phyloP scores from a whole-genome alignment of 2,888 invertebrate species.

The Zhengitettix transpicula region DNA sequence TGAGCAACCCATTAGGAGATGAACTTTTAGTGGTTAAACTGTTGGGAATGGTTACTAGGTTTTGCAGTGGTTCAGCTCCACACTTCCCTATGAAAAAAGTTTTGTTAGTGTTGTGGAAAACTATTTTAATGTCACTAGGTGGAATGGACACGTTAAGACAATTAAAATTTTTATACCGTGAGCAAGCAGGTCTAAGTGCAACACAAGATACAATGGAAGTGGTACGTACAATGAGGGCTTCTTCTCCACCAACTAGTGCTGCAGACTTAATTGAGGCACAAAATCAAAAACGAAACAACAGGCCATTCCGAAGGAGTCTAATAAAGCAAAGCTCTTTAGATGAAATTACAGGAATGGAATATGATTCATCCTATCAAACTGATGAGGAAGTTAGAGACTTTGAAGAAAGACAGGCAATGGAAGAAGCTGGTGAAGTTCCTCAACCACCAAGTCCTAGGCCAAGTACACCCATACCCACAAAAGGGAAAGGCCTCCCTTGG shows the following conservation, averaged over 20 bases:
- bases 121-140: conserved; percentile 78
- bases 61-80: conserved; percentile 88
- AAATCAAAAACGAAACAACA: conserved; percentile 56
- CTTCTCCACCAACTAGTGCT: conserved; percentile 86
- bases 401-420: conserved; percentile 25
- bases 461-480: conserved; percentile 23
- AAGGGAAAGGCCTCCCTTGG: conserved; percentile 66
- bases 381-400: conserved; percentile 27
- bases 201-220: conserved; percentile 86
- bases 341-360: conserved; percentile 61
- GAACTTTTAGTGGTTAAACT: conserved; percentile 77
- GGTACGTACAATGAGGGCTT: conserved; percentile 84
- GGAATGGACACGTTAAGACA: conserved; percentile 72
- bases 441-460: conserved; percentile 36
- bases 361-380: conserved; percentile 25
- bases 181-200: conserved; percentile 46
- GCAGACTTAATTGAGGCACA: conserved; percentile 77
- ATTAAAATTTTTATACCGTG: conserved; percentile 54
- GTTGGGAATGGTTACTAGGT: conserved; percentile 88
- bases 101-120: conserved; percentile 86
- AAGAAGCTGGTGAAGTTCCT: conserved; percentile 26
- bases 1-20: conserved; percentile 46
- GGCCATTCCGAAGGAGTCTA: conserved; percentile 51
- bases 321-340: conserved; percentile 87
- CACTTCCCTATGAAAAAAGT: conserved; percentile 99